Conservation (phyloP, 2,113 vertebrate genomes). For the Perca schrenkii region DNA sequence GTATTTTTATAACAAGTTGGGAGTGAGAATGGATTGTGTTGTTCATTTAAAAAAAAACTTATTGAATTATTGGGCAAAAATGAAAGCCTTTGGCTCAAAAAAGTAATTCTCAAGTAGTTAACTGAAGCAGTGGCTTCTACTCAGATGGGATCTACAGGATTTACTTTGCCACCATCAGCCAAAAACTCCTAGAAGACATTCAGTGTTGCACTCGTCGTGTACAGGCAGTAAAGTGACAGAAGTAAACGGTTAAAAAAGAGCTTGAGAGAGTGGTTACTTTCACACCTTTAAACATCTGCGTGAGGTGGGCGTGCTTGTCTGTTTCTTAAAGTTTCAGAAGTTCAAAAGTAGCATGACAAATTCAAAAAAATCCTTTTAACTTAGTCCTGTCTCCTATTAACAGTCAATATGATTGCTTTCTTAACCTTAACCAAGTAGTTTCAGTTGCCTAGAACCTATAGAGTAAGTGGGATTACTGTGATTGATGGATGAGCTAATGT, state of each 20-base stretch:
- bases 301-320: no score
- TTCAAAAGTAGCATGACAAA: not conserved
- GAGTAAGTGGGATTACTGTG: not conserved
- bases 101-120: not conserved
- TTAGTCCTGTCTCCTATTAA: not conserved
- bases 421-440: not conserved
- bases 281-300: no score
- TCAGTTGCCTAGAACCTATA: no score
- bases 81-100: not conserved
- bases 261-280: no score
- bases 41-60: no score
- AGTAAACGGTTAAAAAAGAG: no score
- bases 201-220: no score
- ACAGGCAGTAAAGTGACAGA: no score
- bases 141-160: not conserved
- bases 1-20: no score
- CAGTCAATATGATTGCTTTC: not conserved
- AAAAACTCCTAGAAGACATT: no score
- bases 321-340: no score
- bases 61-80: not conserved
- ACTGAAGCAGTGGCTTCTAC: not conserved
- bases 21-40: no score
- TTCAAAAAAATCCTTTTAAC: not conserved
- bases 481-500: conserved; percentile 1
- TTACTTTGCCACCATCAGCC: not conserved